Evolutionary conservation across 35 echinoderm and acorn worm species (phyloP), one percentile per base, ranked within the genome.

Genomic region (Ophiothrix spiculata): DNA sequence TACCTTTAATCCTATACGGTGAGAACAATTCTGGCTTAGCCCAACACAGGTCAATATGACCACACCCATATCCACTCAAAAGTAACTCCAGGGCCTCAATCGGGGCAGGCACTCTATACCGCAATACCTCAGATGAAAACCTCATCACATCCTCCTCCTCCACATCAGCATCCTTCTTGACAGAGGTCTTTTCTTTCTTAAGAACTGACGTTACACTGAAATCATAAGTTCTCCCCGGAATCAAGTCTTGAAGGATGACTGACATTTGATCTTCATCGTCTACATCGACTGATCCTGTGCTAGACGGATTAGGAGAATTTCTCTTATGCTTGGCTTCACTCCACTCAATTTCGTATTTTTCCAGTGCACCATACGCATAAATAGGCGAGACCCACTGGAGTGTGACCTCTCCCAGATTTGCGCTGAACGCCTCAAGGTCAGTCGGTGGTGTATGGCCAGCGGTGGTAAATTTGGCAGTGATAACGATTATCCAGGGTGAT

Each of bases 1-100:
- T 83, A 90, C 88, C 88, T 76, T 10, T 6, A 35, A 39, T 56
- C 37, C 33, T 81, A 35, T 38, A 36, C 12, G 38, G n/a, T 36
- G 81, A 28, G 19, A 84, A 33, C 33, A 90, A 37, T 19, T 29
- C 17, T 76, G 88, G 88, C 63, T 84, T 90, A 33, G 40, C 81
- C 88, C 88, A 90, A 39, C 81, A 75, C 29, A 90, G 14, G 31
- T 90, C 88, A 38, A 84, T 42, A 40, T 83, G 81, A 31, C 74
- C 83, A 12, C 60, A 77, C 28, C 88, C 81, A 69, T 76, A 90
- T 34, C 88, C 81, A 32, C 69, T 81, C 0, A 90, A n/a, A 25
- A 82, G 21, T 31, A 90, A n/a, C n/a, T 90, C 41, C 33, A 80
- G 79, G 21, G 81, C 80, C 25, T 35, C 15, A 23, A 82, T 35